A percentile compares a stretch with the other conserved stretches of the same genome.
These are phyloP conservation scores for Drosophila anomalata DNA, from an alignment of 2,888 invertebrate species.

Conservation along the genomic window DNA sequence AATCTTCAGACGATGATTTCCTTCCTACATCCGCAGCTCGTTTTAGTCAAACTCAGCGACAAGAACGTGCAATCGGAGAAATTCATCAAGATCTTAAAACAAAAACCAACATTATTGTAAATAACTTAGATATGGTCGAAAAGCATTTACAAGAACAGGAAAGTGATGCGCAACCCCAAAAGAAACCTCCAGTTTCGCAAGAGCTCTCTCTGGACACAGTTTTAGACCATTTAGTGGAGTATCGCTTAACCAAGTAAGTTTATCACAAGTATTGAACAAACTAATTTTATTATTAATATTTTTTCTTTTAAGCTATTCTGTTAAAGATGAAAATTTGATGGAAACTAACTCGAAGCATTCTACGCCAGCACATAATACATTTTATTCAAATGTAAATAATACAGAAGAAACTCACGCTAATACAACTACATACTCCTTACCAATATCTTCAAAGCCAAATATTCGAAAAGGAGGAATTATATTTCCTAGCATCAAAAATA, in stretches of 20 bases:
- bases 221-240: constrained; percentile 91
- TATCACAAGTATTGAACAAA: background rate
- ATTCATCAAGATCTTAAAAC: constrained; percentile 92
- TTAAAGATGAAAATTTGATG: constrained; percentile 80
- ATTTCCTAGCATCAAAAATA: constrained; percentile 96
- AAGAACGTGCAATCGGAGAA: constrained; percentile 93
- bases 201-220: constrained; percentile 91
- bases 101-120: constrained; percentile 94
- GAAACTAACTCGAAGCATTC: constrained; percentile 74
- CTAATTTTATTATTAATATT: background rate
- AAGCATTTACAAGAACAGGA: constrained; percentile 93
- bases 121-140: constrained; percentile 94
- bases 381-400: constrained; percentile 26
- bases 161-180: constrained; percentile 91
- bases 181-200: constrained; percentile 90
- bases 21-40: constrained; percentile 94
- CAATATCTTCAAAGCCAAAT: constrained; percentile 77
- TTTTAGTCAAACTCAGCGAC: constrained; percentile 92
- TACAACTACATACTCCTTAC: background rate
- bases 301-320: constrained; percentile 77
- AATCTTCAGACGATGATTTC: constrained; percentile 93
- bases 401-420: constrained; percentile 22
- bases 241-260: constrained; percentile 88
- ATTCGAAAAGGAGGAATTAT: constrained; percentile 92
- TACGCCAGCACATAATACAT: constrained; percentile 20